phyloP scores from a whole-genome alignment of 2,797 vertebrate genomes.

The Pseudochirops cupreus region DNA sequence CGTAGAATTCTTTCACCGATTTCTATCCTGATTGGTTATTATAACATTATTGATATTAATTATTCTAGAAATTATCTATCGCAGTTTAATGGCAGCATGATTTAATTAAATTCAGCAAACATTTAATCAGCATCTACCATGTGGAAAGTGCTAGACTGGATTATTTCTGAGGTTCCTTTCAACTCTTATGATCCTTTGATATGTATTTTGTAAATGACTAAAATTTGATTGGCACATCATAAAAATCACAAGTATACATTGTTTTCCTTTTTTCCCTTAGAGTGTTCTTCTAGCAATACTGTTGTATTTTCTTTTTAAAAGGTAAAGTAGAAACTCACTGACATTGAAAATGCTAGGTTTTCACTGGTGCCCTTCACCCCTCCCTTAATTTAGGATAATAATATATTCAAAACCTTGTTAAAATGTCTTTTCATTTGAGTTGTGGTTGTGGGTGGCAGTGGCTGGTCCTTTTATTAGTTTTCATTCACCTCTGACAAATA shows the following conservation, averaged over 20 bases:
- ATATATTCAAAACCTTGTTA: neutral
- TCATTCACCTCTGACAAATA: neutral
- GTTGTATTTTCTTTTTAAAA: neutral
- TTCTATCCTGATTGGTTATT: neutral
- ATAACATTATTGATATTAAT: neutral
- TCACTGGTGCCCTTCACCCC: neutral
- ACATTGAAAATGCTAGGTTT: neutral
- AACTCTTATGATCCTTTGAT: constrained; percentile 12
- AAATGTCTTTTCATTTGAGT: neutral
- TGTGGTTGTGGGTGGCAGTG: neutral
- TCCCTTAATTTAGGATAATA: neutral
- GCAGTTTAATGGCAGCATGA: neutral
- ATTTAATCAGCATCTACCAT: neutral
- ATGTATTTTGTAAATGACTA: constrained; percentile 14
- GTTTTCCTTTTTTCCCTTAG: neutral
- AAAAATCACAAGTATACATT: neutral
- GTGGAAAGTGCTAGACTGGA: neutral
- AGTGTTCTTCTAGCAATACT: neutral
- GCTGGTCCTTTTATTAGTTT: neutral
- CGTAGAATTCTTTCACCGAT: neutral
- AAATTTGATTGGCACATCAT: constrained; percentile 6
- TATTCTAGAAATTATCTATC: neutral
- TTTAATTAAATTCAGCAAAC: neutral
- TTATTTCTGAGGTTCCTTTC: neutral
- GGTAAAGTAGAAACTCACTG: neutral